phyloP scores from a whole-genome alignment of 2,113 vertebrate species.

The Phylloscopus trochilus region DNA sequence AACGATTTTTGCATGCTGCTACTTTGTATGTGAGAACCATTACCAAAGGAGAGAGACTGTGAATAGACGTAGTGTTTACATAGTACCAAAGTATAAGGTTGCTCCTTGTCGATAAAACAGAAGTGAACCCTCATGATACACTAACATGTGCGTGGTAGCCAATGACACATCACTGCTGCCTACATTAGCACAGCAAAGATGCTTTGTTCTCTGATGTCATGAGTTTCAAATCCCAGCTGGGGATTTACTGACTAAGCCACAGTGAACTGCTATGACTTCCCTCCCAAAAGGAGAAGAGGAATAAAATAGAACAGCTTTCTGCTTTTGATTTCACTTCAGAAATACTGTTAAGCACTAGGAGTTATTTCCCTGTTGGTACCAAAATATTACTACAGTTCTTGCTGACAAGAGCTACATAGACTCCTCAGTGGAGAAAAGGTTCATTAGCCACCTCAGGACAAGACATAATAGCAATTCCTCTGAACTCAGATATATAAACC shows the following conservation, averaged over 20 bases:
- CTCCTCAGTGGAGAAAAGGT: not conserved
- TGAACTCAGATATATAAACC: not conserved
- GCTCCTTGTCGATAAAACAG: constrained; percentile 69
- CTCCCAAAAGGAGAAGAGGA: constrained; percentile 50
- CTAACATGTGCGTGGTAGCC: constrained; percentile 5
- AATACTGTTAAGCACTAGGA: not conserved
- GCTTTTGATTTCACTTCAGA: constrained; percentile 17
- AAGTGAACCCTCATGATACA: constrained; percentile 45
- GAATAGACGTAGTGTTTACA: constrained; percentile 73
- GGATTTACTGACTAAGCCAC: constrained; percentile 65
- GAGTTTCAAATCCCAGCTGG: constrained; percentile 65
- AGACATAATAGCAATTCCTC: not conserved
- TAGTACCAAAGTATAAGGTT: constrained; percentile 72
- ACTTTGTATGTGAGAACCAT: constrained; percentile 64
- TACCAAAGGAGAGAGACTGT: constrained; percentile 42
- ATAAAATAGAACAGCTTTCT: constrained; percentile 42
- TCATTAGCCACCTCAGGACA: not conserved
- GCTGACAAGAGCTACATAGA: not conserved
- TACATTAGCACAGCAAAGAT: constrained; percentile 53
- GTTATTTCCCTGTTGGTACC: not conserved
- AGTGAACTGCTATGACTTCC: constrained; percentile 25
- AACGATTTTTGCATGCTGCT: constrained; percentile 63
- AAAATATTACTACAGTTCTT: not conserved
- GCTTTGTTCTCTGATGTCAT: constrained; percentile 70
- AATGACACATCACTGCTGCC: constrained; percentile 57